phyloP scores from a whole-genome alignment of 1,140 invertebrate species.

The Drosophila lacteicornis region DNA sequence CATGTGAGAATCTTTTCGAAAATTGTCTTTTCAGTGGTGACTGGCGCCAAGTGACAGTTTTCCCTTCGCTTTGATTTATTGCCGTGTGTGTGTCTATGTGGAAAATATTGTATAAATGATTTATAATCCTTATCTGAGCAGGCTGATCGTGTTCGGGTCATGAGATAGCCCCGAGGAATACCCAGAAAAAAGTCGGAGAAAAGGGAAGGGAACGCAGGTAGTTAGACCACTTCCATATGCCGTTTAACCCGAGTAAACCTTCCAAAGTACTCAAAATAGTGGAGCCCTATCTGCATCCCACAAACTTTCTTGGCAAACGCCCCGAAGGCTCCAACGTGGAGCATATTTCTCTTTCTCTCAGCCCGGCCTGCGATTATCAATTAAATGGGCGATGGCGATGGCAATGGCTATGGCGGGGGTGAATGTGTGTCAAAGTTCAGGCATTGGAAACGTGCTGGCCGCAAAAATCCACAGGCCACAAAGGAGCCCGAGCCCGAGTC shows the following conservation, averaged over 20 bases:
- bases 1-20: slow-evolving; percentile 70
- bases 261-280: slow-evolving; percentile 17
- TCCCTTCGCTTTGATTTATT: slow-evolving; percentile 69
- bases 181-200: not conserved
- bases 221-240: slow-evolving; percentile 39
- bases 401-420: slow-evolving; percentile 25
- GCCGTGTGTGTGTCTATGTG: slow-evolving; percentile 61
- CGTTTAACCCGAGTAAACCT: slow-evolving; percentile 39
- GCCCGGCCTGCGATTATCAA: slow-evolving; percentile 74
- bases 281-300: slow-evolving; percentile 32
- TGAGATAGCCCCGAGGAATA: slow-evolving; percentile 46
- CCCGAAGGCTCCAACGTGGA: slow-evolving; percentile 70
- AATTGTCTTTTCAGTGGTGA: slow-evolving; percentile 55
- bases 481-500: not conserved
- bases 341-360: slow-evolving; percentile 64
- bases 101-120: slow-evolving; percentile 80
- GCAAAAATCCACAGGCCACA: slow-evolving; percentile 56
- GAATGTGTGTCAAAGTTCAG: slow-evolving; percentile 82
- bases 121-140: slow-evolving; percentile 78
- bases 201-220: slow-evolving; percentile 38
- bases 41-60: slow-evolving; percentile 80
- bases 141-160: slow-evolving; percentile 71
- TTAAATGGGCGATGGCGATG: slow-evolving; percentile 45
- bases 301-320: slow-evolving; percentile 70
- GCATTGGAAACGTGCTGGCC: slow-evolving; percentile 75